Conservation (phyloP, 2,888 invertebrate species). For the Trichacis sp. region DNA sequence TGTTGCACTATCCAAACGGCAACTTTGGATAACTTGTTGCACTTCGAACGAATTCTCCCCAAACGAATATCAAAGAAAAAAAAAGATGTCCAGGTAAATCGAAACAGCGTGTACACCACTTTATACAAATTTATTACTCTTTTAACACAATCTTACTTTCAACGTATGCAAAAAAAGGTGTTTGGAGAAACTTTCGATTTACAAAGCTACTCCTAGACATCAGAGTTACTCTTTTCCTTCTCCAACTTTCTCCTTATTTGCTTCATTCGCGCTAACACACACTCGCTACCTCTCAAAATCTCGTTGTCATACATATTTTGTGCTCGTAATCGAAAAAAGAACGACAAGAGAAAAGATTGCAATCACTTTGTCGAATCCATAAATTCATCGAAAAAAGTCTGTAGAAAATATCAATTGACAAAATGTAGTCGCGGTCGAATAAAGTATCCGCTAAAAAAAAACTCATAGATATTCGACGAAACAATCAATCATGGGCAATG, state of each 20-base stretch:
- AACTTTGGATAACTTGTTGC: no score
- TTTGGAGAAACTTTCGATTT: constrained; percentile 61
- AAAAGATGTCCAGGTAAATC: constrained; percentile 25
- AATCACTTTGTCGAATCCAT: constrained; percentile 22
- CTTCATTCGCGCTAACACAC: constrained; percentile 34
- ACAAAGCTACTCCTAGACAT: constrained; percentile 60
- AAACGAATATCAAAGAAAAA: no score
- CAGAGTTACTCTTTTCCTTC: constrained; percentile 41
- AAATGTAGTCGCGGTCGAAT: no score
- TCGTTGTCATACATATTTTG: constrained; percentile 22
- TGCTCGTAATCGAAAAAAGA: no score
- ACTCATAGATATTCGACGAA: no score
- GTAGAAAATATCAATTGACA: constrained; percentile 67
- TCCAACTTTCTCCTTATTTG: constrained; percentile 39
- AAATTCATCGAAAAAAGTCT: constrained; percentile 63
- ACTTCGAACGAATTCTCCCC: no score
- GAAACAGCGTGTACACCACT: constrained; percentile 56
- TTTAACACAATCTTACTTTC: constrained; percentile 61
- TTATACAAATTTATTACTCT: constrained; percentile 66
- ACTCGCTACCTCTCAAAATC: constrained; percentile 38
- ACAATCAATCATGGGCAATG: no score
- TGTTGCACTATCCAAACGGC: no score
- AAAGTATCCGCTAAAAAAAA: no score
- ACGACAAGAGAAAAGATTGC: not conserved
- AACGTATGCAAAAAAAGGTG: constrained; percentile 60